These are phyloP conservation scores for Menura novaehollandiae DNA, from an alignment of 2,113 vertebrate genomes.

Conservation along the genomic window DNA sequence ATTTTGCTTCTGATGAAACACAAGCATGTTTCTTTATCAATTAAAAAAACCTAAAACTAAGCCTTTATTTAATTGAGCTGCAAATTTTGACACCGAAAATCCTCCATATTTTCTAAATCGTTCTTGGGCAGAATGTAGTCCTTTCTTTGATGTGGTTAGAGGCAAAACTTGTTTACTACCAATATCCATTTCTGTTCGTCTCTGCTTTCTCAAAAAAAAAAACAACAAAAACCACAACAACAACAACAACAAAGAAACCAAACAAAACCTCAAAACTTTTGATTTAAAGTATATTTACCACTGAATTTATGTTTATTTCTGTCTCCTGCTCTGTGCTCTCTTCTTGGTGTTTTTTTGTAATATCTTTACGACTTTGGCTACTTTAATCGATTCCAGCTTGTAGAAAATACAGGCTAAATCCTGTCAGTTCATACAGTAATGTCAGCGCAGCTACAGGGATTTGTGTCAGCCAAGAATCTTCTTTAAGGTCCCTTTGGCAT, in stretches of 20 bases:
- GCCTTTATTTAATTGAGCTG: not conserved
- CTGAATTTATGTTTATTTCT: not conserved
- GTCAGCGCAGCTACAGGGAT: not conserved
- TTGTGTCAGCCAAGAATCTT: conserved; percentile 25
- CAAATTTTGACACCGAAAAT: not conserved
- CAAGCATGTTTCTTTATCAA: not conserved
- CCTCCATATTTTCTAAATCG: not conserved
- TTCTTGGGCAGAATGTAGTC: not conserved
- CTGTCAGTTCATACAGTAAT: not conserved
- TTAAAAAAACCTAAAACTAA: not conserved
- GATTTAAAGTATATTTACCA: not conserved
- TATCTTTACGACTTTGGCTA: not conserved
- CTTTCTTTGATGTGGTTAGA: not conserved
- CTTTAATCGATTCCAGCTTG: conserved; percentile 23
- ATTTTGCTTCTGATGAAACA: not conserved
- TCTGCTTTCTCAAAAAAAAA: not conserved
- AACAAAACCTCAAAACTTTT: not conserved
- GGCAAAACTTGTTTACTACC: not conserved
- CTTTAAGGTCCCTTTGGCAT: not conserved
- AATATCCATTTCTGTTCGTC: not conserved
- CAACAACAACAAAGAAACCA: not conserved
- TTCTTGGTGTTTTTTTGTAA: not conserved
- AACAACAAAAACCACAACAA: not conserved
- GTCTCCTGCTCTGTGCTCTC: not conserved
- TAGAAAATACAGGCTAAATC: conserved; percentile 27